Percentiles rank a stretch among this genome's conserved stretches.
phyloP scores from a whole-genome alignment of 1,140 invertebrate species.

The Ctenoplectra terminalis region DNA sequence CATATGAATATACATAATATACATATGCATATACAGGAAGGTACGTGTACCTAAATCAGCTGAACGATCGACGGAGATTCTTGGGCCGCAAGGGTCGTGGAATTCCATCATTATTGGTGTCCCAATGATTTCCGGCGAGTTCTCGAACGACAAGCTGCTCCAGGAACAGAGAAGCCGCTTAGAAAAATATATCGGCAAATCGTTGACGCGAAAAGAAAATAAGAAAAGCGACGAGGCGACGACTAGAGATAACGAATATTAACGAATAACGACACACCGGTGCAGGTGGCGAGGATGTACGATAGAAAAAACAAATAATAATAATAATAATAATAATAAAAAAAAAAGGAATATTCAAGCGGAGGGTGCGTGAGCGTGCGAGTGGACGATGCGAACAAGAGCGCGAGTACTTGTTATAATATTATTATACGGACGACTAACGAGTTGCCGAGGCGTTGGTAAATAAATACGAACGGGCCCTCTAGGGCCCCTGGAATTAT shows the following conservation, averaged over 20 bases:
- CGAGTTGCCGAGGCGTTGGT: conserved; percentile 71
- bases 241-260: conserved; percentile 26
- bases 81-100: conserved; percentile 11
- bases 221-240: neutral
- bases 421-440: conserved; percentile 72
- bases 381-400: conserved; percentile 57
- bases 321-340: neutral
- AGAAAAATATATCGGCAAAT: neutral
- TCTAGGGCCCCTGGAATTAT: conserved; percentile 44
- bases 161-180: neutral
- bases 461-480: conserved; percentile 68
- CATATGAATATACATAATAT: conserved; percentile 54
- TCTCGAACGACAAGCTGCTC: neutral
- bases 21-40: conserved; percentile 47
- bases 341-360: conserved; percentile 16
- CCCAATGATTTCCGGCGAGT: neutral
- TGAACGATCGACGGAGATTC: neutral
- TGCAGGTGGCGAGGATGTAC: conserved; percentile 23
- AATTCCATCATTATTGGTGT: neutral
- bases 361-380: conserved; percentile 52
- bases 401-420: conserved; percentile 74
- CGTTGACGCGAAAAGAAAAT: neutral
- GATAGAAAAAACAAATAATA: neutral
- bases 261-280: conserved; percentile 19
- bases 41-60: conserved; percentile 35